Evolutionary conservation across 2,113 vertebrate genomes (phyloP).

Genomic region (Lepidothrix coronata): DNA sequence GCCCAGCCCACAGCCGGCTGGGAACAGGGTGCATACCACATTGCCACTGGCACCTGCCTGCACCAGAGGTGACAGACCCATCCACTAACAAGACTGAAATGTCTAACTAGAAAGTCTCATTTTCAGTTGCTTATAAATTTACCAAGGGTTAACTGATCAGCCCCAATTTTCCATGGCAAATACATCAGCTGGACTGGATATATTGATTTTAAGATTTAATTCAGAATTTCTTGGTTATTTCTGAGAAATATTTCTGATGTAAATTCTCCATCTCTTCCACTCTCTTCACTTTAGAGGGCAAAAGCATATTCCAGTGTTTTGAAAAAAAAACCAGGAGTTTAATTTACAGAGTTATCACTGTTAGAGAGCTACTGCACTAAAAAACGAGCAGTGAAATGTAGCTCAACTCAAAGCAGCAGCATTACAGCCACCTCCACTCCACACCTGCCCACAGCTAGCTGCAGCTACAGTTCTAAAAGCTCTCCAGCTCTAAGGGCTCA

Average conservation of each 20-base stretch:
- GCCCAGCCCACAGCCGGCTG: background rate
- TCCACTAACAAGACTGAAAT: background rate
- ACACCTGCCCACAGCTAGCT: background rate
- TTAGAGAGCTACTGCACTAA: background rate
- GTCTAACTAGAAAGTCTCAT: background rate
- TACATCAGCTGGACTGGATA: background rate
- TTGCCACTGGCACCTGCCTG: background rate
- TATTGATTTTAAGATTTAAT: constrained; percentile 18
- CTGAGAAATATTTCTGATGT: background rate
- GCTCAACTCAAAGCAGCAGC: background rate
- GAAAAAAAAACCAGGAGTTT: background rate
- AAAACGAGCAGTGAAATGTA: rapidly evolving
- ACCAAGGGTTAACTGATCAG: background rate
- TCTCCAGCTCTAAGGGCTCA: background rate
- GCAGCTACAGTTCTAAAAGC: background rate
- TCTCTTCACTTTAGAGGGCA: background rate
- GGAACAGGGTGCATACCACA: rapidly evolving
- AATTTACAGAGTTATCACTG: background rate
- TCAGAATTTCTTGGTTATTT: background rate
- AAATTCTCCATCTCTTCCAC: background rate
- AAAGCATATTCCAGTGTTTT: background rate
- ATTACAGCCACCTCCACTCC: background rate
- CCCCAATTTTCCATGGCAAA: background rate
- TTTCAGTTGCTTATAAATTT: background rate
- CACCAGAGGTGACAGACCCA: too few relatives aligned